Evolutionary conservation across 1,140 invertebrate genomes (phyloP).

Genomic region (Mercenaria mercenaria): DNA sequence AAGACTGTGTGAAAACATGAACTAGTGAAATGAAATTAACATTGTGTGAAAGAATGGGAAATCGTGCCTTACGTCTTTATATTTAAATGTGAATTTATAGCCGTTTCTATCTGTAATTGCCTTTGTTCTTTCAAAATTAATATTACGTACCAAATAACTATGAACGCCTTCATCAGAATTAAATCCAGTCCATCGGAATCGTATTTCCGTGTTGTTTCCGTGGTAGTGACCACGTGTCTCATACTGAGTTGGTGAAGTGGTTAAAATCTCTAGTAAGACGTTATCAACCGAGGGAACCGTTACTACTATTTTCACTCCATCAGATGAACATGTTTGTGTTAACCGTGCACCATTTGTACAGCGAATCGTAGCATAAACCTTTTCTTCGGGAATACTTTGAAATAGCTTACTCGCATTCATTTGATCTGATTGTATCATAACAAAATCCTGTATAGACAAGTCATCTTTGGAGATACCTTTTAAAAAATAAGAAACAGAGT

Average conservation of each 20-base stretch:
- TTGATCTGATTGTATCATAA: not conserved
- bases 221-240: conserved; percentile 10
- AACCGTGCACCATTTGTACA: conserved; percentile 41
- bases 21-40: no score
- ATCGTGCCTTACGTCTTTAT: no score
- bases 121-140: no score
- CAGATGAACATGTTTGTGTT: not conserved
- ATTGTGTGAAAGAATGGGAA: no score
- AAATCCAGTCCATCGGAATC: conserved; percentile 45
- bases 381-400: not conserved
- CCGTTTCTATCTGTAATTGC: no score
- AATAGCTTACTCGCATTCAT: not conserved
- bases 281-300: not conserved
- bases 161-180: conserved; percentile 41
- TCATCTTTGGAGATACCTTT: not conserved
- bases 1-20: no score
- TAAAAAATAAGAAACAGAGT: not conserved
- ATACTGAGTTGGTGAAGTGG: conserved; percentile 8
- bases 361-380: conserved; percentile 14
- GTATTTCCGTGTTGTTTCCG: conserved; percentile 17
- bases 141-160: conserved; percentile 34
- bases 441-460: not conserved
- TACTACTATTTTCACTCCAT: conserved; percentile 1
- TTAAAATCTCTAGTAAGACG: conserved; percentile 1
- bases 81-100: no score